phyloP scores from a whole-genome alignment of 1,140 invertebrate species.

The Leptopilina clavipes region DNA sequence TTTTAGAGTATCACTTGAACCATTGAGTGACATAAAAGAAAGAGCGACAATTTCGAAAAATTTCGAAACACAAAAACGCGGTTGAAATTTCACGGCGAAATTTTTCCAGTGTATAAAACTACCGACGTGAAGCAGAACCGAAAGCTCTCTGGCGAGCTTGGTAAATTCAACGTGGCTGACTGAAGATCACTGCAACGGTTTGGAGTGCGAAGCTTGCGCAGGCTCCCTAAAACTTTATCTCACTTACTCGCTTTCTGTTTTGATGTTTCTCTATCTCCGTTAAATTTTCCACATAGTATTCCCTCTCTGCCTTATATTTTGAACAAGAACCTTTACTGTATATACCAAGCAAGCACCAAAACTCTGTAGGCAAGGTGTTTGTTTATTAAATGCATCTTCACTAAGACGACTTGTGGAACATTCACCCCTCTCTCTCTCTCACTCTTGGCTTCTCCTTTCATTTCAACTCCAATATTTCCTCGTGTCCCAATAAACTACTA shows the following conservation, averaged over 20 bases:
- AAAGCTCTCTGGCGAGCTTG: constrained; percentile 48
- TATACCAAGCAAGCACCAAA: constrained; percentile 19
- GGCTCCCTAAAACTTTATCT: constrained; percentile 59
- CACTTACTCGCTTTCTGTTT: constrained; percentile 48
- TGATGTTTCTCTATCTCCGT: constrained; percentile 28
- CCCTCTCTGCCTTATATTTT: constrained; percentile 36
- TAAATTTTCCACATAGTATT: not conserved
- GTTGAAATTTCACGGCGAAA: constrained; percentile 37
- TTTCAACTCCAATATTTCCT: constrained; percentile 24
- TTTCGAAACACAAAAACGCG: constrained; percentile 21
- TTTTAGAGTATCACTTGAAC: not conserved
- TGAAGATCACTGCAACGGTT: constrained; percentile 55
- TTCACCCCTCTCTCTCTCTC: not conserved
- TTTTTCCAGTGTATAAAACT: constrained; percentile 34
- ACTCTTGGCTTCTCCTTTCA: not conserved
- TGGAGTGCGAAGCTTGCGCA: constrained; percentile 72
- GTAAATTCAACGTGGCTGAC: constrained; percentile 46
- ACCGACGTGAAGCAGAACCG: constrained; percentile 54
- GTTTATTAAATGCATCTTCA: constrained; percentile 57
- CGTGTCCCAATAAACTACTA: not conserved
- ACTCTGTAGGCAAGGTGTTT: constrained; percentile 46
- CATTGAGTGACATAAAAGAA: constrained; percentile 1
- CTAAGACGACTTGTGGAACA: constrained; percentile 36
- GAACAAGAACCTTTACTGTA: constrained; percentile 40
- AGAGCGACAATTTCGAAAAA: not conserved